Evolutionary conservation across 2,113 vertebrate genomes (phyloP).

Genomic region (Mormyrus lacerda): DNA sequence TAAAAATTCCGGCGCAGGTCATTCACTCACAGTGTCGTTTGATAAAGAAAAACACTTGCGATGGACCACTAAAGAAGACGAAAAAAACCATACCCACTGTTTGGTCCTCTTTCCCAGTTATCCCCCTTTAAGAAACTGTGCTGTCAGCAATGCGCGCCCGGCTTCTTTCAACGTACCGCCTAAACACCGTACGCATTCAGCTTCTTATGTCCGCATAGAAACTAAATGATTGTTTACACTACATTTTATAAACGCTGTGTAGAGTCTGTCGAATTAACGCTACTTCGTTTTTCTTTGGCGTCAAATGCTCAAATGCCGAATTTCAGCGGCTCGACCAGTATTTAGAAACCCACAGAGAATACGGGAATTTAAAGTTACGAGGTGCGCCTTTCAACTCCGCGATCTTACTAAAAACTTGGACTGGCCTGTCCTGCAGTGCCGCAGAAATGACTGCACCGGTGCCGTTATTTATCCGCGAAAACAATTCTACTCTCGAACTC

Average conservation of each 20-base stretch:
- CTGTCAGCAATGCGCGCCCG: background rate
- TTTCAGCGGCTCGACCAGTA: background rate
- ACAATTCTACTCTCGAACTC: background rate
- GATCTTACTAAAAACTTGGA: background rate
- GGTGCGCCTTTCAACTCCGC: background rate
- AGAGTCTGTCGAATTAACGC: background rate
- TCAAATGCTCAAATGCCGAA: background rate
- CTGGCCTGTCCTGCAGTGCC: background rate
- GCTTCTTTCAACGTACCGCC: background rate
- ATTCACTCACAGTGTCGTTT: background rate
- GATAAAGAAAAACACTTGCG: background rate
- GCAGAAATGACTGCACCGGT: background rate
- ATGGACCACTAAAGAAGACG: background rate
- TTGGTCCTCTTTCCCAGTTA: background rate
- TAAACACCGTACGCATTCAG: background rate
- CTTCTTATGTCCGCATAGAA: background rate
- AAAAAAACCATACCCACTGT: background rate
- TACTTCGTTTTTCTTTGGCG: background rate
- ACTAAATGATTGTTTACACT: background rate
- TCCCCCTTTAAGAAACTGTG: background rate
- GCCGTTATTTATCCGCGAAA: background rate
- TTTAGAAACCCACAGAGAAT: background rate
- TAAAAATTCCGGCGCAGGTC: background rate
- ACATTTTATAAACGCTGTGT: background rate
- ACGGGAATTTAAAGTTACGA: background rate